phyloP scores from a whole-genome alignment of 2,113 vertebrate genomes.

The Monarcha castaneiventris region DNA sequence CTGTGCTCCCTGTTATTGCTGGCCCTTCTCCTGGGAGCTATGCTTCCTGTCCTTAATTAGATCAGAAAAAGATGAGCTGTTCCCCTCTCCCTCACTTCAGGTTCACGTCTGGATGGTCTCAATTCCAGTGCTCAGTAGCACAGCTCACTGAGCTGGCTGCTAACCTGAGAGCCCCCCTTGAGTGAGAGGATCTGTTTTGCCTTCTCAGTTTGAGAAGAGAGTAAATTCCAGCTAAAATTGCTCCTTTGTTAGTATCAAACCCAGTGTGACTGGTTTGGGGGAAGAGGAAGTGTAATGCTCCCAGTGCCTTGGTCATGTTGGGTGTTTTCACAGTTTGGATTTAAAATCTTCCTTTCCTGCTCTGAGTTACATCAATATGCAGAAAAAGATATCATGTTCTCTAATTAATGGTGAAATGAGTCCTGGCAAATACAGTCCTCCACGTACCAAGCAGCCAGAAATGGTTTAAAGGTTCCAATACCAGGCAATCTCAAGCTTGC shows the following conservation, averaged over 20 bases:
- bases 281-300: not conserved
- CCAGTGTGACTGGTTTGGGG: not conserved
- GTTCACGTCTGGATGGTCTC: not conserved
- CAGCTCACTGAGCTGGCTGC: not conserved
- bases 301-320: not conserved
- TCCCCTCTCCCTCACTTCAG: not conserved
- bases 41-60: constrained; percentile 16
- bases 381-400: not conserved
- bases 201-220: not conserved
- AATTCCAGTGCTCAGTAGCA: not conserved
- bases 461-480: not conserved
- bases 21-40: constrained; percentile 16
- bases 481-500: not conserved
- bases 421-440: not conserved
- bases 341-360: not conserved
- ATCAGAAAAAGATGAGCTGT: constrained; percentile 16
- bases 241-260: not conserved
- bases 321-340: not conserved
- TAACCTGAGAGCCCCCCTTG: not conserved
- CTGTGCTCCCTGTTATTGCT: constrained; percentile 50
- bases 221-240: not conserved
- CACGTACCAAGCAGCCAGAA: not conserved
- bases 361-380: not conserved
- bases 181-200: not conserved
- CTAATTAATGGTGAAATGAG: not conserved